Base-by-base conservation (phyloP, 1,140 invertebrate genomes). In the Drosophila aff. region DNA sequence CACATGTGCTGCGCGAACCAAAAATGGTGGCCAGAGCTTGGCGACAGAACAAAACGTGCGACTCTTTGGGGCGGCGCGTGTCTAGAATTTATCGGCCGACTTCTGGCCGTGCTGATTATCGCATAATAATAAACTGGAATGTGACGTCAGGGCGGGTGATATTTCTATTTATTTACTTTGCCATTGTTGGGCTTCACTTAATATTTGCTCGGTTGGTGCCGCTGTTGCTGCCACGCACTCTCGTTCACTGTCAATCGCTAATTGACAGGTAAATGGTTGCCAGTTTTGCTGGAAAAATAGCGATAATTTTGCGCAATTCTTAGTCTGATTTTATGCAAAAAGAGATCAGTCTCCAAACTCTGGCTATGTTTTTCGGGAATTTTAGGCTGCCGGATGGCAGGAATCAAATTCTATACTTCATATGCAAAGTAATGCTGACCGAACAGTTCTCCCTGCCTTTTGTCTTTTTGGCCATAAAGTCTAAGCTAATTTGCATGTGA, bases 51-150 rank as follows among this genome's bases (percentile, higher is more conserved):
- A 65, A 60, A 78, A 78, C 84, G 81, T 84, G 81, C 61, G 65
- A 52, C 49, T 77, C 76, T 87, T 83, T 78, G 63, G 63, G 43
- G n/a, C 11, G 46, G 69, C 77, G 84, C 85, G 84, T 87, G 84
- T 84, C 68, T 72, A 81, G 84, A 87, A 87, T 87, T 89, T 72
- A 89, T 89, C 53, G 77, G 46, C 44, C 57, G 71, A 73, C 58
- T 53, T 69, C 44, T 72, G 46, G 66, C 41, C 47, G 18, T 40
- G 33, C 55, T 62, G 79, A 82, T 85, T 62, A 86, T 62, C 73
- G 81, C 77, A 79, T 69, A 78, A 78, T 72, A 81, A 77, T 83
- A 71, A 75, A 73, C 65, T 64, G 61, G 58, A 21, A 50, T 68
- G 81, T 87, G 84, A 87, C 84, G 84, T 87, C 84, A 90, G 77